Conservation (phyloP, 2,888 invertebrate species). For the Odontocerum albicorne region DNA sequence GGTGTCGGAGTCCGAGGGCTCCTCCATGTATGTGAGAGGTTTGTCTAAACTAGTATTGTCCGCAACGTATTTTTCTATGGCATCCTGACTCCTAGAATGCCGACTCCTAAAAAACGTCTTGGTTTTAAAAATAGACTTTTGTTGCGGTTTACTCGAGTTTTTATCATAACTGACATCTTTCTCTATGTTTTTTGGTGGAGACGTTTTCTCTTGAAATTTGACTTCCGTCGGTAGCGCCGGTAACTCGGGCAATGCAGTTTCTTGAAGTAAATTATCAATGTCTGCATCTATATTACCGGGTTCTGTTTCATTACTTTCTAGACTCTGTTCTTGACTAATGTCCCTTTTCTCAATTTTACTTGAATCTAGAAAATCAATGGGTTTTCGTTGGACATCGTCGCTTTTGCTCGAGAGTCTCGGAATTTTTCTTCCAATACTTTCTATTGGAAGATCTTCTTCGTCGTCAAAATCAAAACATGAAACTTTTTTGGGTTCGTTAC, state of each 20-base stretch:
- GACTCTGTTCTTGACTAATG: background rate
- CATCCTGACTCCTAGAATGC: slow-evolving; percentile 58
- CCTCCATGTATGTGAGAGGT: slow-evolving; percentile 32
- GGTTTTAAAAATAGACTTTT: slow-evolving; percentile 57
- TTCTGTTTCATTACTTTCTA: slow-evolving; percentile 27
- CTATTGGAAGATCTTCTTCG: slow-evolving; percentile 52
- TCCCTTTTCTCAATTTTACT: slow-evolving; percentile 15
- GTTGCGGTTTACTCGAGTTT: slow-evolving; percentile 42
- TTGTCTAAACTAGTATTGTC: slow-evolving; percentile 45
- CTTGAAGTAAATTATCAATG: slow-evolving; percentile 63
- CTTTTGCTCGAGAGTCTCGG: slow-evolving; percentile 57
- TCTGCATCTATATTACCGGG: slow-evolving; percentile 48
- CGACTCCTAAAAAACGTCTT: slow-evolving; percentile 60
- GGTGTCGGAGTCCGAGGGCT: slow-evolving; percentile 44
- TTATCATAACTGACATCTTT: slow-evolving; percentile 50
- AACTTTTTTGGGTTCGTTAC: background rate
- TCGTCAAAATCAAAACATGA: slow-evolving; percentile 58
- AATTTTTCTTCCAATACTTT: slow-evolving; percentile 62
- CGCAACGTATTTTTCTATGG: slow-evolving; percentile 57
- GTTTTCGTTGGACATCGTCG: slow-evolving; percentile 41
- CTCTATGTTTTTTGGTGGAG: slow-evolving; percentile 44
- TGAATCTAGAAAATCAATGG: slow-evolving; percentile 39
- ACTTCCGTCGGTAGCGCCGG: slow-evolving; percentile 59
- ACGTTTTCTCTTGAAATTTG: slow-evolving; percentile 58
- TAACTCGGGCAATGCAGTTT: slow-evolving; percentile 60